phyloP scores from a whole-genome alignment of 2,113 vertebrate genomes.

The crab-eating macaque (Macaca fascicularis) region T2T-MFA8v1.1 NC_088379.1:119083001-119083500 shows the following conservation, averaged over 20 bases:
- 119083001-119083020: neutral
- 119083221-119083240: neutral
- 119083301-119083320: neutral
- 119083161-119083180: neutral
- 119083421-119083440: neutral
- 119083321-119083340: neutral
- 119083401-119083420: neutral
- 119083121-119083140: neutral
- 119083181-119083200: neutral
- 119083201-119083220: neutral
- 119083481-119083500: too few relatives aligned
- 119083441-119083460: neutral
- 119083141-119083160: neutral
- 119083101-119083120: neutral
- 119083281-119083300: neutral
- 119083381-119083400: neutral
- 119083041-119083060: neutral
- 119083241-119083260: neutral
- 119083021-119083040: neutral
- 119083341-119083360: neutral
- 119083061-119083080: neutral
- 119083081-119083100: neutral
- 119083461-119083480: neutral
- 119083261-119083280: slow-evolving; percentile 28
- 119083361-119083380: neutral